Conservation (phyloP, 2,113 vertebrate species). For the Spizaetus ornatus region DNA sequence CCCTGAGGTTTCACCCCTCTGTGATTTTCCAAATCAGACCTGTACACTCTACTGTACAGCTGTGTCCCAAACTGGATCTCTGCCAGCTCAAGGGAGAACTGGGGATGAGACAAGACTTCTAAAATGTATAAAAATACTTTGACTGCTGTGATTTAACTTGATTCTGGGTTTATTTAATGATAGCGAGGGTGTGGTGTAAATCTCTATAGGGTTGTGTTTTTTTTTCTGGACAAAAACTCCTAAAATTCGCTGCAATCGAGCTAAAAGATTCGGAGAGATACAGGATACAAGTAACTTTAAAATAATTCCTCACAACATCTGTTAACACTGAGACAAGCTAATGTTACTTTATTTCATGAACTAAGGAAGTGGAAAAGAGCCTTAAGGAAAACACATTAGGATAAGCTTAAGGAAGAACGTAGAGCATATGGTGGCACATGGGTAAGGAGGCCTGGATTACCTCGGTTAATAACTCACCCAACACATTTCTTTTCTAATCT, state of each 20-base stretch:
- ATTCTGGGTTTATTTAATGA: not conserved
- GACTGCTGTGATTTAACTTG: not conserved
- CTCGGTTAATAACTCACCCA: constrained; percentile 6
- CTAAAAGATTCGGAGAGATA: constrained; percentile 38
- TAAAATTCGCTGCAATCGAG: not conserved
- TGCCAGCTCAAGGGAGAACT: not conserved
- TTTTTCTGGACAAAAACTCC: not conserved
- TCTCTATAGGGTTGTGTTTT: not conserved
- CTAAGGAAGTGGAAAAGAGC: constrained; percentile 58
- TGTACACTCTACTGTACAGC: not conserved
- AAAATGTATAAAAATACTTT: constrained; percentile 19
- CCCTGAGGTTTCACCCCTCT: not conserved
- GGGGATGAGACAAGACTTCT: not conserved
- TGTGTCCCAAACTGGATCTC: constrained; percentile 1
- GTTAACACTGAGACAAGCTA: constrained; percentile 52
- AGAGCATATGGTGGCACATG: not conserved
- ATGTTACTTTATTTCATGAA: constrained; percentile 68
- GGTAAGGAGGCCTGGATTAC: constrained; percentile 8
- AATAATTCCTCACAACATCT: constrained; percentile 57
- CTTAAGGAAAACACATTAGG: constrained; percentile 68
- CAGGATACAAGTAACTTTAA: constrained; percentile 26
- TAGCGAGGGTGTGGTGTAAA: not conserved
- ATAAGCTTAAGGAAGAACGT: constrained; percentile 24
- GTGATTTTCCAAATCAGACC: not conserved
- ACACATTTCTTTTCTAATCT: constrained; percentile 26